Base-by-base conservation (phyloP, 2,113 vertebrate genomes). In the Gasterosteus aculeatus region DNA sequence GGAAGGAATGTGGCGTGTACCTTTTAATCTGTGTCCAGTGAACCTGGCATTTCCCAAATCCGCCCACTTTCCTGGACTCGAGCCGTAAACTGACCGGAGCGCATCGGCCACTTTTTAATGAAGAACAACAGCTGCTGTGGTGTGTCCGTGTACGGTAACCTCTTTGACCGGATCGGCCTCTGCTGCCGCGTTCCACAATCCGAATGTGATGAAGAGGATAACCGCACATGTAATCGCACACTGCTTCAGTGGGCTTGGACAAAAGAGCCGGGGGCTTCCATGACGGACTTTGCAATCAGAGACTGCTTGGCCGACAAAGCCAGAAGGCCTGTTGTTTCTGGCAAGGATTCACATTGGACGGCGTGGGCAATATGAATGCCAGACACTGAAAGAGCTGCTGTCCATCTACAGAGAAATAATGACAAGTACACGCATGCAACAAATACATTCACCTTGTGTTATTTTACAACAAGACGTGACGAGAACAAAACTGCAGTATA, bases 321-420 rank as follows among this genome's bases (percentile, higher is more conserved):
- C 74, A 87, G 78, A 54, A 59, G 68, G 73, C 64, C 76, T 87
- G 86, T 78, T 89, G 81, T 81, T 85, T 76, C 84, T 92, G 89
- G 91, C 84, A 69, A 22, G 15, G 15, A 74, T 62, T 64, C 47
- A 46, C 33, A 66, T 80, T 84, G 59, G 60, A 70, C 39, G 53
- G 69, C 14, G n/a, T 69, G 58, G 83, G 75, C 53, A 47, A 59
- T 53, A 80, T 39, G 77, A 29, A 69, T 46, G 44, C 35, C 59
- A 79, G 38, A 61, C 72, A 77, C 58, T 53, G 49, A 59, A 62
- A 79, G 41, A 79, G 49, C 3, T 1, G 8, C 54, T 77, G 66
- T 60, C 56, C 54, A 56, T 64, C 44, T 18, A 49, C 22, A 75
- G 64, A 58, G 22, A 7, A 16, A 49, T 49, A 67, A 71, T 57